Base-by-base conservation (phyloP, 1,140 invertebrate species). In the Cherax destructor region DNA sequence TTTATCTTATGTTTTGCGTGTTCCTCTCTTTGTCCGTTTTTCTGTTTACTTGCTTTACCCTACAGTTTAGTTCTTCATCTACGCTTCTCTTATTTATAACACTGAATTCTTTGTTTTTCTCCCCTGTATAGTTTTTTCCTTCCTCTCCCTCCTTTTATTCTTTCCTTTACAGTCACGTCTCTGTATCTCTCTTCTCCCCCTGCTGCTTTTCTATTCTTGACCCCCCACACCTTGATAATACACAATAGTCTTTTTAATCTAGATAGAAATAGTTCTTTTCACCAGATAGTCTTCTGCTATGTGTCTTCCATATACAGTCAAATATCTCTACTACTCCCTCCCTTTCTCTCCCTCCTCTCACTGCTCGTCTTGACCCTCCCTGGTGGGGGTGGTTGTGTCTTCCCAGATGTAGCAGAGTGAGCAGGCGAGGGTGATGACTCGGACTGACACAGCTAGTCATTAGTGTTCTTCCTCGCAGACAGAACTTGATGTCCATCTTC, bases 371-470 rank as follows among this genome's bases (percentile, higher is more conserved):
- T 16, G 9, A 1, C 16, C 56, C 56, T 10, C 56, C 56, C 9
- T 59, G 9, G 9, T 59, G 9, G 9, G 16, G 30, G 24, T 11
- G 41, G 49, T 24, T 24, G 41, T 47, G 52, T 13, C 47, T 84
- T 72, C 83, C 59, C 65, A 65, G 65, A 65, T 47, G 47, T 86
- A 74, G 72, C 18, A 86, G 69, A 74, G 84, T 77, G 50, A 77
- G 84, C 41, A 50, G 24, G 30, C n/a, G 72, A 49, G 65, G n/a
- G 74, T 86, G 84, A 86, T 77, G 84, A 30, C 84, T 77, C 16
- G 77, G 84, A 86, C 61, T 47, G 84, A 86, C 84, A 86, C 50
- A 77, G 78, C 65, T 86, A 86, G 84, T 86, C 84, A 86, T 86
- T 86, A 86, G 84, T n/a, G 74, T 86, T 86, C 84, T 76, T 77